Base-by-base conservation (phyloP, 2,113 vertebrate species). In the Tursiops truncatus region DNA sequence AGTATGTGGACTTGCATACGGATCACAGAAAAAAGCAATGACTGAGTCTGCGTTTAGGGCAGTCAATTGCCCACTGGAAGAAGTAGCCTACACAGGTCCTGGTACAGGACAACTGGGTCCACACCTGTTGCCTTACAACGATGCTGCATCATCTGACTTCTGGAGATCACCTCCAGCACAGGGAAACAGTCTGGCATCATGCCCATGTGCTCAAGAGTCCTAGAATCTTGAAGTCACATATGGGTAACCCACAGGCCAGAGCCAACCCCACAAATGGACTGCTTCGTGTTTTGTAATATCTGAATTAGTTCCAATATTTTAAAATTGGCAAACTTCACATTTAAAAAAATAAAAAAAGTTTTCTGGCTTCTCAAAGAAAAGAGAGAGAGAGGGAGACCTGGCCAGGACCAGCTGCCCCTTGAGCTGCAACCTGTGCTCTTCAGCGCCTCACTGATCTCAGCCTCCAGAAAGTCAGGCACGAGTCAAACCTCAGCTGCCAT, bases 1-100 rank as follows among this genome's bases (percentile, higher is more conserved):
- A 23, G 2, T 5, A 25, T 6, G 14, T 1, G 62, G 50, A 58
- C 1, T 3, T 25, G 5, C 28, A 8, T 1, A 7, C 1, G 0
- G 38, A 3, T 38, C 62, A 53, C 13, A 50, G 95, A 15, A 73
- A 63, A 77, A 31, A 77, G 33, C 33, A 9, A n/a, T 33, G 84
- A 36, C 25, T 26, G 13, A 36, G 71, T 28, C 8, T 1, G 8
- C n/a, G 21, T 18, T 14, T 8, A 38, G 62, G 50, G 8, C 18
- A 26, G 26, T 60, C 8, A 6, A 0, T 2, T 12, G 84, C 10
- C 15, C 28, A 12, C 9, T 2, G 38, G 47, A 28, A 62, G 21
- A 8, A 36, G 38, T 5, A 38, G 65, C 0, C 20, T 0, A 6
- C 8, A 1, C 0, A 21, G 80, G n/a, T 33, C 56, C 67, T 2